Evolutionary conservation across 1,140 invertebrate genomes (phyloP).

Genomic region (Oncopodura yosiiana): DNA sequence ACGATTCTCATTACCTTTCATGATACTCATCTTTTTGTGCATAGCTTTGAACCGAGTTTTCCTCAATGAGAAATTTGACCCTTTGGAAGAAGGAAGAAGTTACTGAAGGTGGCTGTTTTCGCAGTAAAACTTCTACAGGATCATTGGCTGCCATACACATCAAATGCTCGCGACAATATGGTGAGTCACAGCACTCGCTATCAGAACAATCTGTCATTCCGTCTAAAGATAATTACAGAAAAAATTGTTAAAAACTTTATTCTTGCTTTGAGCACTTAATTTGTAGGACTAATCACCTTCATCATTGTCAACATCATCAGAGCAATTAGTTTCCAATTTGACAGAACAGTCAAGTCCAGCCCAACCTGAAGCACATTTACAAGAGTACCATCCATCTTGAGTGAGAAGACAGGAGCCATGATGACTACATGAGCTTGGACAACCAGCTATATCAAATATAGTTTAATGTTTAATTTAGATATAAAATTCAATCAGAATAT

Average conservation of each 20-base stretch:
- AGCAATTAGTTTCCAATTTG: slow-evolving; percentile 80
- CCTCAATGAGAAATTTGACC: slow-evolving; percentile 96
- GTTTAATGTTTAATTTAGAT: neutral
- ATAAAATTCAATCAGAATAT: neutral
- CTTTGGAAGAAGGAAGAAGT: slow-evolving; percentile 96
- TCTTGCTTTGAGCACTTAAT: too few species aligned
- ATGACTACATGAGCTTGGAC: slow-evolving; percentile 81
- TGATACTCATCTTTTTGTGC: slow-evolving; percentile 93
- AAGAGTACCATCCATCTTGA: slow-evolving; percentile 76
- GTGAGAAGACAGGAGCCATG: slow-evolving; percentile 74
- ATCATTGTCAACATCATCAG: slow-evolving; percentile 91
- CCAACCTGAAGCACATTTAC: slow-evolving; percentile 82
- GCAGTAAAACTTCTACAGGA: slow-evolving; percentile 83
- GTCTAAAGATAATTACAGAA: slow-evolving; percentile 52
- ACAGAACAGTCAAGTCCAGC: slow-evolving; percentile 84
- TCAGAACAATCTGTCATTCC: slow-evolving; percentile 96
- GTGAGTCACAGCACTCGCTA: slow-evolving; percentile 81
- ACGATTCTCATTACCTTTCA: slow-evolving; percentile 72
- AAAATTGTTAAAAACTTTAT: neutral
- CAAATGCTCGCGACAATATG: slow-evolving; percentile 73
- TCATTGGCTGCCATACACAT: slow-evolving; percentile 92
- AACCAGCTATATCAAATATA: slow-evolving; percentile 62
- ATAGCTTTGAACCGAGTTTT: slow-evolving; percentile 96
- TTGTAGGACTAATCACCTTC: too few species aligned
- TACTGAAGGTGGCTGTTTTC: slow-evolving; percentile 90